A percentile compares a stretch with the other conserved stretches of the same genome.
Conservation (phyloP, 2,888 invertebrate genomes). For the Drosophila ochracea region DNA sequence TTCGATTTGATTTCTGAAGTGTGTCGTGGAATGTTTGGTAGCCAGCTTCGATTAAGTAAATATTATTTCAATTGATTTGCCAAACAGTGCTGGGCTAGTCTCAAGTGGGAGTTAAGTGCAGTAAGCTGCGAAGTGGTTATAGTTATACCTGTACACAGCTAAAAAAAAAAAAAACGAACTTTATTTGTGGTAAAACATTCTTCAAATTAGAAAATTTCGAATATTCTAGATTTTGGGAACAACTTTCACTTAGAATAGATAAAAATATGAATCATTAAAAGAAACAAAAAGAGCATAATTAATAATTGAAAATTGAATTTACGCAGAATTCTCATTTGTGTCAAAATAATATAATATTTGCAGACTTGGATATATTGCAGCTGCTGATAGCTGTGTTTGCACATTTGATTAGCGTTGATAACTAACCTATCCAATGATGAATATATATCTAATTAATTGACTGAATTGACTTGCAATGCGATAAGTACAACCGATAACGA, state of each 20-base stretch:
- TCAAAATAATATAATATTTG: not conserved
- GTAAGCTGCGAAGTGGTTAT: slow-evolving; percentile 21
- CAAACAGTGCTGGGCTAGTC: slow-evolving; percentile 51
- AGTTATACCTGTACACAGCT: not conserved
- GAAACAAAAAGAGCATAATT: not conserved
- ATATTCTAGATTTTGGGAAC: not conserved
- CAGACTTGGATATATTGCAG: not conserved
- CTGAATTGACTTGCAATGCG: slow-evolving; percentile 2
- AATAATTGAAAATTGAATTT: not conserved
- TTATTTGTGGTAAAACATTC: not conserved
- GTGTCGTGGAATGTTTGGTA: slow-evolving; percentile 75
- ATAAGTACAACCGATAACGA: slow-evolving; percentile 39
- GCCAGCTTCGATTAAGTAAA: slow-evolving; percentile 64
- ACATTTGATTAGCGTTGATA: slow-evolving; percentile 27
- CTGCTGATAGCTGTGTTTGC: slow-evolving; percentile 21
- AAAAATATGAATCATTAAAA: not conserved
- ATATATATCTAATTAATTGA: slow-evolving; percentile 7
- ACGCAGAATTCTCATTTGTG: no score
- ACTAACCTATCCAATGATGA: slow-evolving; percentile 40
- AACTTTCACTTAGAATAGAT: not conserved
- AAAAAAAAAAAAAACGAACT: not conserved
- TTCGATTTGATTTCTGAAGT: slow-evolving; percentile 78
- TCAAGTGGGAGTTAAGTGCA: slow-evolving; percentile 32
- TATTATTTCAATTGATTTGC: slow-evolving; percentile 76
- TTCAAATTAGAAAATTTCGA: no score